These are phyloP conservation scores for Heloderma charlesbogerti DNA, from an alignment of 2,113 vertebrate species.

Conservation along the genomic window DNA sequence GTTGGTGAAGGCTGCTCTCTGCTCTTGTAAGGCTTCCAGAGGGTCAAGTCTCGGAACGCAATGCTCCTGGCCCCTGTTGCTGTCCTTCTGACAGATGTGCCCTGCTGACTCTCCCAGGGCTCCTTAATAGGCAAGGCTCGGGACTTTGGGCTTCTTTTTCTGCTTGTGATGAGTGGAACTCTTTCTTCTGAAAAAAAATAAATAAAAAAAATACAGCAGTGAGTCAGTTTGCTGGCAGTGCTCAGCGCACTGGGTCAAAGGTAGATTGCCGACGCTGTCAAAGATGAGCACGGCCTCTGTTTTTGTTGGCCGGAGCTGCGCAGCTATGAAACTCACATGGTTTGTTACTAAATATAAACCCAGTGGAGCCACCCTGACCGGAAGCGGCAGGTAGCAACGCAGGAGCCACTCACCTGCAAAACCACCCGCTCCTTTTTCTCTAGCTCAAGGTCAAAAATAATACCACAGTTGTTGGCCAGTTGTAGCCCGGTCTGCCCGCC, in stretches of 20 bases:
- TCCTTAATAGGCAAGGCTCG: background rate
- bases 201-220: background rate
- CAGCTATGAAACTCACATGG: background rate
- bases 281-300: background rate
- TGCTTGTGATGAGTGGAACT: background rate
- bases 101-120: background rate
- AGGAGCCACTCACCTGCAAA: background rate
- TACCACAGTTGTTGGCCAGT: fast-evolving
- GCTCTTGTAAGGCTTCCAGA: too few relatives aligned
- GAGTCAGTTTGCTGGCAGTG: slow-evolving; percentile 12
- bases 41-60: too few relatives aligned
- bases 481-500: too few relatives aligned
- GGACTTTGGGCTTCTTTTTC: background rate
- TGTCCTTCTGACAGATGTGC: background rate
- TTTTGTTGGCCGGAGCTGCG: background rate
- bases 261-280: background rate
- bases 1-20: too few relatives aligned
- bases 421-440: background rate
- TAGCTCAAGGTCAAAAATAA: background rate
- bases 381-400: background rate
- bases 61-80: background rate
- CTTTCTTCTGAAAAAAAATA: background rate
- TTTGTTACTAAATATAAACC: slow-evolving; percentile 26
- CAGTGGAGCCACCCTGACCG: background rate
- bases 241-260: background rate